These are phyloP conservation scores for Siniperca knerii DNA, from an alignment of 2,113 vertebrate species.

Conservation along the genomic window DNA sequence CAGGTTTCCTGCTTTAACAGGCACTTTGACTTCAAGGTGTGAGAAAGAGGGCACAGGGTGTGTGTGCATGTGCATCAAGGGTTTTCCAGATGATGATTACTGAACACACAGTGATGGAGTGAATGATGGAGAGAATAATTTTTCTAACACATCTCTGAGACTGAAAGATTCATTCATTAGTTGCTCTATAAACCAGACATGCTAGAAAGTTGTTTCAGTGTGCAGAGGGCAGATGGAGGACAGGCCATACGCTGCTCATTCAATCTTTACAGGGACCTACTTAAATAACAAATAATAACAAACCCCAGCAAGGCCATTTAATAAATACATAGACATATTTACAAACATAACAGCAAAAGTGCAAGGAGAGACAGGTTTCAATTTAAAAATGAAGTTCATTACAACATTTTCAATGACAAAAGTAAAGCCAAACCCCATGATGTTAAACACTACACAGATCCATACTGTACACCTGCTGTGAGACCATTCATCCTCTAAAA, in stretches of 20 bases:
- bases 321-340: not conserved
- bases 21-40: slow-evolving; percentile 59
- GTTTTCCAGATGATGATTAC: slow-evolving; percentile 41
- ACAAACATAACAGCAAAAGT: not conserved
- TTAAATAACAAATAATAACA: not conserved
- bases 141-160: not conserved
- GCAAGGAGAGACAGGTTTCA: not conserved
- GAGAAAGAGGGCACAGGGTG: slow-evolving; percentile 43
- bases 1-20: slow-evolving; percentile 70
- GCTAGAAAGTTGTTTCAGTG: not conserved
- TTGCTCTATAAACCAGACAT: not conserved
- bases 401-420: not conserved
- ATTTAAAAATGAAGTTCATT: not conserved
- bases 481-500: not conserved
- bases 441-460: not conserved
- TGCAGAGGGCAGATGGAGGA: not conserved
- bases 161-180: not conserved
- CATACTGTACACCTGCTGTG: not conserved
- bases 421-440: not conserved
- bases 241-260: not conserved
- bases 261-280: not conserved
- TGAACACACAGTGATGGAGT: slow-evolving; percentile 26
- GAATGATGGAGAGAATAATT: slow-evolving; percentile 3
- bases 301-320: not conserved
- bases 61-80: slow-evolving; percentile 1